A percentile compares a stretch with the other conserved stretches of the same genome.
Evolutionary conservation across 2,113 vertebrate species (phyloP).

Genomic region (Hydropotes inermis): DNA sequence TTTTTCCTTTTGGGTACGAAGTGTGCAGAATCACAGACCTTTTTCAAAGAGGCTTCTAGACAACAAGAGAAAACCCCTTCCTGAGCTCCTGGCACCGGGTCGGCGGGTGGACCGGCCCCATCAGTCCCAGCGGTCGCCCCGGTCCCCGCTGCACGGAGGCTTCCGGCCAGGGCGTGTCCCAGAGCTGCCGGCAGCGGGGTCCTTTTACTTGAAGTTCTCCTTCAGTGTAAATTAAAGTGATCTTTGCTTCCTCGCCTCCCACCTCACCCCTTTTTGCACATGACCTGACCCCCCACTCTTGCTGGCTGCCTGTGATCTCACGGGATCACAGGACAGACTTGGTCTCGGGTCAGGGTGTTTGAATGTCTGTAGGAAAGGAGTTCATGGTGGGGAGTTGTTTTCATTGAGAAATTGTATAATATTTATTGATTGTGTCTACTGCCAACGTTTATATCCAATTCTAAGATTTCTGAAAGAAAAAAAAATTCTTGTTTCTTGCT

Average conservation of each 20-base stretch:
- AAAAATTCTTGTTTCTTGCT: slow-evolving; percentile 79
- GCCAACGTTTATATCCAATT: slow-evolving; percentile 76
- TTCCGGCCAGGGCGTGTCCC: slow-evolving; percentile 78
- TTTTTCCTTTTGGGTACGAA: slow-evolving; percentile 64
- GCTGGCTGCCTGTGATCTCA: slow-evolving; percentile 4
- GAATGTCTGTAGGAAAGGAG: slow-evolving; percentile 66
- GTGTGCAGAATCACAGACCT: slow-evolving; percentile 65
- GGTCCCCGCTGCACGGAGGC: slow-evolving; percentile 75
- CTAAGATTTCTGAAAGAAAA: slow-evolving; percentile 68
- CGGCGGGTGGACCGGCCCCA: slow-evolving; percentile 46
- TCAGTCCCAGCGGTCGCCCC: slow-evolving; percentile 32
- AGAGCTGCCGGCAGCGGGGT: slow-evolving; percentile 76
- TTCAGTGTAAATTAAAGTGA: slow-evolving; percentile 79
- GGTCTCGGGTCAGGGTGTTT: slow-evolving; percentile 50
- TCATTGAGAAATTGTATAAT: slow-evolving; percentile 71
- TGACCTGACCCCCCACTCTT: not conserved
- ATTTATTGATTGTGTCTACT: slow-evolving; percentile 80
- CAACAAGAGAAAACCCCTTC: not conserved
- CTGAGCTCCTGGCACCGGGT: not conserved
- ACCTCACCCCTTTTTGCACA: not conserved
- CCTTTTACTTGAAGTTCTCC: slow-evolving; percentile 89
- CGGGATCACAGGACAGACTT: not conserved
- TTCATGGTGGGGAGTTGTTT: slow-evolving; percentile 60
- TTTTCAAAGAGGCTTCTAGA: slow-evolving; percentile 62
- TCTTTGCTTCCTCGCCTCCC: slow-evolving; percentile 38